Base-by-base conservation (phyloP, 2,888 invertebrate species). In the Ceramica pisi region DNA sequence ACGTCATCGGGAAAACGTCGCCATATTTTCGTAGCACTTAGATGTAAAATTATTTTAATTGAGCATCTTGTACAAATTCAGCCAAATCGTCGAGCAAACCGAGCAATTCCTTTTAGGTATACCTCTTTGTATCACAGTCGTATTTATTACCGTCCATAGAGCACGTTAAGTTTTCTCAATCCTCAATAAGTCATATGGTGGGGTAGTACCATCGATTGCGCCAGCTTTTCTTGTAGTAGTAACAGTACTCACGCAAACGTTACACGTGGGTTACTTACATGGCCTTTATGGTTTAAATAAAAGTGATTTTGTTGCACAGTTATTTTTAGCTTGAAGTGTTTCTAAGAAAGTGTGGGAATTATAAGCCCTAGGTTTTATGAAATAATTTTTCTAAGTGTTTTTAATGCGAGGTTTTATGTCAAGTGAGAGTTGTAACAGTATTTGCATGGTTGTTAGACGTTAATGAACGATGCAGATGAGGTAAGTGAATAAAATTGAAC, bases 241-340 rank as follows among this genome's bases (percentile, higher is more conserved):
- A 80, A 84, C 90, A 90, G 91, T 90, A 85, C 72, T 81, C 93
- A 92, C 93, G 93, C 93, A 82, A 92, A 41, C 80, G 67, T 57
- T 78, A 75, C 80, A 80, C 74, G 78, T 79, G 72, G 70, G 14
- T 38, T 14, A 21, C 44, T 81, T 75, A 63, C 72, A 73, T 51
- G 67, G 70, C 80, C 6, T 70, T 80, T 78, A 80, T 56, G 26
- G 60, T 56, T 38, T 56, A 61, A 46, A 67, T 70, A 67, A 56
- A 71, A 55, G 69, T 71, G 53, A 63, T 75, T 85, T 70, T 56
- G 61, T 81, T 77, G 66, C 68, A 78, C 46, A 67, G 64, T 71
- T 62, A 73, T 21, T 61, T 60, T 73, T 19, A 68, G 12, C 12
- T 26, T 31, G 41, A 55, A 56, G 46, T 59, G 44, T 26, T 26